These are phyloP conservation scores for Eilema griseolum DNA, from an alignment of 2,888 invertebrate genomes.

Conservation along the genomic window DNA sequence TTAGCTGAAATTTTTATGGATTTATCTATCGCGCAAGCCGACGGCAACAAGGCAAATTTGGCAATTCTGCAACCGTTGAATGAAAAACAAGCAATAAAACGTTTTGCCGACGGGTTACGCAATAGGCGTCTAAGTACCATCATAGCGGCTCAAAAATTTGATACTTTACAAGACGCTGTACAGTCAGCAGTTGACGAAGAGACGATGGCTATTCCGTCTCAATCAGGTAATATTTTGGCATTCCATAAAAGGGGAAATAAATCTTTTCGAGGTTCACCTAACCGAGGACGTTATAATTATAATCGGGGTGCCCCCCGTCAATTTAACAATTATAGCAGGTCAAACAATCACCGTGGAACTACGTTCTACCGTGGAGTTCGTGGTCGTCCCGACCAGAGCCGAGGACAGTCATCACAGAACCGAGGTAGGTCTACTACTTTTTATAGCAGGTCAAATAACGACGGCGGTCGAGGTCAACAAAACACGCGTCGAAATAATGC, in stretches of 20 bases:
- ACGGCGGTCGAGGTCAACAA: not conserved
- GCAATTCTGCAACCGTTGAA: not conserved
- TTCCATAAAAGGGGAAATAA: conserved; percentile 8
- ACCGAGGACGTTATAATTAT: not conserved
- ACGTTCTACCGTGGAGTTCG: not conserved
- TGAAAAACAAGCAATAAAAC: conserved; percentile 18
- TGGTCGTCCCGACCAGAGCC: not conserved
- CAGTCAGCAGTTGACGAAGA: conserved; percentile 5
- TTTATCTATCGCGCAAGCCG: conserved; percentile 16
- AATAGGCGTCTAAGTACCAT: conserved; percentile 22
- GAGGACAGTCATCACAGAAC: not conserved
- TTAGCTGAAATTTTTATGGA: conserved; percentile 16
- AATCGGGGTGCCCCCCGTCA: not conserved
- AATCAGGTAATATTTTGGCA: conserved; percentile 7
- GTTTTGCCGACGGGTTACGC: conserved; percentile 25
- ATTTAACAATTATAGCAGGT: not conserved
- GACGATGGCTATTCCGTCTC: conserved; percentile 15
- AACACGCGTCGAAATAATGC: too few species aligned
- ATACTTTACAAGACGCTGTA: conserved; percentile 1
- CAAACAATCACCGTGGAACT: not conserved
- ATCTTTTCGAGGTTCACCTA: not conserved
- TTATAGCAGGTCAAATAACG: not conserved
- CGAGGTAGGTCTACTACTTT: not conserved
- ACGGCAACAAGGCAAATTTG: conserved; percentile 4
- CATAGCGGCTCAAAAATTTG: conserved; percentile 14